Base-by-base conservation (phyloP, 2,888 invertebrate genomes). In the Agonum fuliginosum region DNA sequence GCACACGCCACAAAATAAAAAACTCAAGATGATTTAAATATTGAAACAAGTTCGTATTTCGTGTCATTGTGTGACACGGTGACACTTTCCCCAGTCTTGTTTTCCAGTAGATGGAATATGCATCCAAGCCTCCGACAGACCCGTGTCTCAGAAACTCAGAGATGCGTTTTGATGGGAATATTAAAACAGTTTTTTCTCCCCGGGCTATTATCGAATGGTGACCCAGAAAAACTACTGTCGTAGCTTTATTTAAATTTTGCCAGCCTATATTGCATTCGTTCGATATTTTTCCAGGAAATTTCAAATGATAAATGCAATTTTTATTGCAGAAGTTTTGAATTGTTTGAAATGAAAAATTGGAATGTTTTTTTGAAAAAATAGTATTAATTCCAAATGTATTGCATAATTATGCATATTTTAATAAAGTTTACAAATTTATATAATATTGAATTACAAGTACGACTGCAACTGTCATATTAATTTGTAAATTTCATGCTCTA, bases 171-270 rank as follows among this genome's bases (percentile, higher is more conserved):
- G 65, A 34, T 14, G 65, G 20, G 67, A 69, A 69, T 69, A 69
- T 69, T 41, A 69, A 69, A 69, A 19, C 22, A 43, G n/a, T 67
- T 20, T 22, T 51, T 20, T 51, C 37, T 3, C 37, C 24, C 54
- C 24, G 5, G 12, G 54, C 22, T 54, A 54, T 54, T 54, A 12
- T 24, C 54, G 12, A 12, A 54, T 43, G 5, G 3, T 46, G 69
- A 69, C 69, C 69, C 43, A 69, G 43, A 69, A 69, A 67, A 19
- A 37, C 20, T 69, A 46, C 19, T 46, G 19, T 46, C 46, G 19
- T 46, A 17, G 22, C 12, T 24, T 24, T 43, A 69, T 46, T 43
- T 69, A 43, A 69, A 69, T 69, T 69, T 69, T 19, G 43, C 41
- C 41, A 69, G 46, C 43, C 43, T 24, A 43, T 43, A 69, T 69